Evolutionary conservation across 2,113 vertebrate species (phyloP).

Genomic region (Crotalus tigris): DNA sequence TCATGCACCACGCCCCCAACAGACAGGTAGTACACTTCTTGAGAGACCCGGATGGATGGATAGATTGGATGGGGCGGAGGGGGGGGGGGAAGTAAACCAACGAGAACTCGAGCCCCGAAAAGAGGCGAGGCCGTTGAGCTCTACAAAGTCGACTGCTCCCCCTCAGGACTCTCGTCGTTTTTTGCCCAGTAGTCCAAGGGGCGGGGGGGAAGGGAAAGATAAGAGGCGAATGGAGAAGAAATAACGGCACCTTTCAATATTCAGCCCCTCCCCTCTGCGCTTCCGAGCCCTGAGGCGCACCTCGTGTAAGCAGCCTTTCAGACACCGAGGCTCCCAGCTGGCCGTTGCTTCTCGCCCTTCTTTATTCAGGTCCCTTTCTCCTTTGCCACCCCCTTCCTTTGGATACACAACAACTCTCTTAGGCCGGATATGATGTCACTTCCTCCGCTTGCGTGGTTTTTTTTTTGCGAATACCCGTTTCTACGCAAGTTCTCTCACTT

Average conservation of each 20-base stretch:
- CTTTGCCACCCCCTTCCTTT: conserved; percentile 18
- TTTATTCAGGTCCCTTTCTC: not conserved
- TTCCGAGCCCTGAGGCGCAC: not conserved
- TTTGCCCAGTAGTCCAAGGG: not conserved
- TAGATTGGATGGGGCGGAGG: not conserved
- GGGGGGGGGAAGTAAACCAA: not conserved
- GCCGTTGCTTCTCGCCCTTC: not conserved
- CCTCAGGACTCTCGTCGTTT: not conserved
- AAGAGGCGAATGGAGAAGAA: not conserved
- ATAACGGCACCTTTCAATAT: not conserved
- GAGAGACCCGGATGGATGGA: not conserved
- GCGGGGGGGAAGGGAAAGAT: not conserved
- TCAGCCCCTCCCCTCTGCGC: not conserved
- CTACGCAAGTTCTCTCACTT: not conserved
- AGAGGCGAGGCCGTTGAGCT: not conserved
- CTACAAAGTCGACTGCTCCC: not conserved
- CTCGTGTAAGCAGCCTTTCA: not conserved
- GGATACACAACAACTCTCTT: conserved; percentile 24
- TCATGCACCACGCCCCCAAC: conserved; percentile 10
- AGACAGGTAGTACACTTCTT: not conserved
- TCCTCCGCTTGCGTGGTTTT: not conserved
- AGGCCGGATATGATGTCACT: conserved; percentile 14
- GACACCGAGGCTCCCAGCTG: not conserved
- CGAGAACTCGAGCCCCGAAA: not conserved
- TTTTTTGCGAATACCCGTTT: not conserved